Evolutionary conservation across 35 echinoderm and acorn worm species (phyloP).

Genomic region (Stichopus chloronotus): DNA sequence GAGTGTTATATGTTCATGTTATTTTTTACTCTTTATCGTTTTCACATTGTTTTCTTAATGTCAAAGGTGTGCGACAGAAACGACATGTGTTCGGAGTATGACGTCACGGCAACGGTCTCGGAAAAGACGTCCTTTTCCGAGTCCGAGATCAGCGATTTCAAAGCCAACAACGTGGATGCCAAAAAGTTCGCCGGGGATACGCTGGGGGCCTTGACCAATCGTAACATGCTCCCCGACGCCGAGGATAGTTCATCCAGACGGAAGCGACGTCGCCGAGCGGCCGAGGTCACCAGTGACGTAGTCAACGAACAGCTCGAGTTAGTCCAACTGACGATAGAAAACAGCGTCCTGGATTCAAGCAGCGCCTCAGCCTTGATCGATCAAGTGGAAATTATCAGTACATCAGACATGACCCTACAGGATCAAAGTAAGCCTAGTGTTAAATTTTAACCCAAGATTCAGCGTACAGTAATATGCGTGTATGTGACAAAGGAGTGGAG

Average conservation of each 20-base stretch:
- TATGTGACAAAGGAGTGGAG: background rate
- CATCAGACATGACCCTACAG: conserved; percentile 54
- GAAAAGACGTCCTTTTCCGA: conserved; percentile 58
- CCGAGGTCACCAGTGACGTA: conserved; percentile 27
- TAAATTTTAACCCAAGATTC: background rate
- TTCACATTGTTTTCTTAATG: too few relatives aligned
- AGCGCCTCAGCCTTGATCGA: conserved; percentile 67
- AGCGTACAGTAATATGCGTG: background rate
- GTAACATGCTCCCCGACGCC: conserved; percentile 57
- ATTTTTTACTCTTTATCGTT: too few relatives aligned
- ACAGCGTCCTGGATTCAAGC: conserved; percentile 63
- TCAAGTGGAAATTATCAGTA: conserved; percentile 56
- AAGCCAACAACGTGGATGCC: conserved; percentile 61
- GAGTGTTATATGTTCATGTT: too few relatives aligned
- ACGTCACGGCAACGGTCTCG: conserved; percentile 56
- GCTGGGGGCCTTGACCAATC: conserved; percentile 63
- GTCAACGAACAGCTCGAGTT: conserved; percentile 70
- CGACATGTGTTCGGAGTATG: conserved; percentile 75
- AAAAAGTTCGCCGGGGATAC: conserved; percentile 65
- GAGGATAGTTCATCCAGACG: background rate
- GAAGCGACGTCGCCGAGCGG: conserved; percentile 47
- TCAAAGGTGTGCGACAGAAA: conserved; percentile 84
- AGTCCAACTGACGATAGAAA: conserved; percentile 59
- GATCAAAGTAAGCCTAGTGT: conserved; percentile 77
- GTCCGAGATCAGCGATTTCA: conserved; percentile 66